A percentile compares a stretch with the other conserved stretches of the same genome.
phyloP scores from a whole-genome alignment of 2,797 vertebrate species.

The Serranus cabrilla region DNA sequence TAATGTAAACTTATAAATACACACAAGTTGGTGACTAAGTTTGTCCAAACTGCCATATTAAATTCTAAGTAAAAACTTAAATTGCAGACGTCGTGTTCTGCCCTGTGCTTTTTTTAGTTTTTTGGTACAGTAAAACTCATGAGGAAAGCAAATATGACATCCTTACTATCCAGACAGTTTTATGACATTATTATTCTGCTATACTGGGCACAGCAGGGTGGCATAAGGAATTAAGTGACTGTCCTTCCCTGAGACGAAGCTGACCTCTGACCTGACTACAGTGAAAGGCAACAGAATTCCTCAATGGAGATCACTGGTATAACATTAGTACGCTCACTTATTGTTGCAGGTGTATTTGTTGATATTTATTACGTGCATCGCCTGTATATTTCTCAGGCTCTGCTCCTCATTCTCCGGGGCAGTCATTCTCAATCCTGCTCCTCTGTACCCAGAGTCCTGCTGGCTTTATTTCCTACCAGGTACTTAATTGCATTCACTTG shows the following conservation, averaged over 20 bases:
- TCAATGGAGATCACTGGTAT: neutral
- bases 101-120: conserved; percentile 1
- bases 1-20: conserved; percentile 16
- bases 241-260: conserved; percentile 8
- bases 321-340: conserved; percentile 10
- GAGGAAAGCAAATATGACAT: neutral
- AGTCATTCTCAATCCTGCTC: conserved; percentile 8
- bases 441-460: conserved; percentile 36
- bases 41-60: neutral
- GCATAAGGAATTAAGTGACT: neutral
- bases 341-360: neutral
- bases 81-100: conserved; percentile 5
- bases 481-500: conserved; percentile 55
- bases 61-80: conserved; percentile 11
- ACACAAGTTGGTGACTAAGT: conserved; percentile 14
- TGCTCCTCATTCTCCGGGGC: neutral
- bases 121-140: neutral
- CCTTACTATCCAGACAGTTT: neutral
- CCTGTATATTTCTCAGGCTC: conserved; percentile 13
- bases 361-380: conserved; percentile 11
- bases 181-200: conserved; percentile 1
- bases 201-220: conserved; percentile 1
- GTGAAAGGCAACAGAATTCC: neutral
- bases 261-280: conserved; percentile 23
- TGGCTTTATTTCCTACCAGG: conserved; percentile 58